A percentile compares a stretch with the other conserved stretches of the same genome.
Evolutionary conservation across 2,888 invertebrate species (phyloP).

Genomic region (Oxyscelio sp.): DNA sequence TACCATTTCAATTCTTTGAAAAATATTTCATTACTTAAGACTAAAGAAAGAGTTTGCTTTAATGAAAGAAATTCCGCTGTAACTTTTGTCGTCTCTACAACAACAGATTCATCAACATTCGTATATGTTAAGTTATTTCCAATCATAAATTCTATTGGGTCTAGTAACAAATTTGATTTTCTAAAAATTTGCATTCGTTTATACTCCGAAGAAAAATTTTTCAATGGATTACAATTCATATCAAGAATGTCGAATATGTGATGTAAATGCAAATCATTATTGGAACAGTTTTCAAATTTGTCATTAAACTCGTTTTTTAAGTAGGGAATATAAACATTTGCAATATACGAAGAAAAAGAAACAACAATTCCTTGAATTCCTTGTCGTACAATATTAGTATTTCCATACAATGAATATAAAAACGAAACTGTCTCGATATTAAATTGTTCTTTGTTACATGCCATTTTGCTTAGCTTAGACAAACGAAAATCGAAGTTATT

Average conservation of each 20-base stretch:
- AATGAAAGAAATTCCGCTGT: conserved; percentile 14
- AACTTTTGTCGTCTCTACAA: neutral
- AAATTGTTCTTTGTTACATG: neutral
- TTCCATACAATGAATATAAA: conserved; percentile 22
- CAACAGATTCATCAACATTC: neutral
- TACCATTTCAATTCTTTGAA: neutral
- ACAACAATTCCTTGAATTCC: conserved; percentile 22
- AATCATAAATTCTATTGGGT: conserved; percentile 6
- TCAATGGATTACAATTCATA: conserved; percentile 14
- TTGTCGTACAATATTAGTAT: conserved; percentile 18
- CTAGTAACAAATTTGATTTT: neutral
- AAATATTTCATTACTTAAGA: conserved; percentile 8
- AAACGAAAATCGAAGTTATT: no score
- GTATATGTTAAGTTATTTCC: neutral
- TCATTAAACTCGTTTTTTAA: conserved; percentile 23
- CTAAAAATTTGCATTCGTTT: neutral
- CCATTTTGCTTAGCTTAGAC: no score
- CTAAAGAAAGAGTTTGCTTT: conserved; percentile 9
- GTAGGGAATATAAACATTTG: conserved; percentile 37
- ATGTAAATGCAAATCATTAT: conserved; percentile 1
- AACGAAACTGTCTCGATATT: neutral
- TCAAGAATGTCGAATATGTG: conserved; percentile 10
- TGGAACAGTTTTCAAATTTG: neutral
- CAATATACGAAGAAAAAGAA: conserved; percentile 24
- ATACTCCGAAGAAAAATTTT: conserved; percentile 12